phyloP scores from a whole-genome alignment of 1,140 invertebrate genomes.

The Ephestia elutella region DNA sequence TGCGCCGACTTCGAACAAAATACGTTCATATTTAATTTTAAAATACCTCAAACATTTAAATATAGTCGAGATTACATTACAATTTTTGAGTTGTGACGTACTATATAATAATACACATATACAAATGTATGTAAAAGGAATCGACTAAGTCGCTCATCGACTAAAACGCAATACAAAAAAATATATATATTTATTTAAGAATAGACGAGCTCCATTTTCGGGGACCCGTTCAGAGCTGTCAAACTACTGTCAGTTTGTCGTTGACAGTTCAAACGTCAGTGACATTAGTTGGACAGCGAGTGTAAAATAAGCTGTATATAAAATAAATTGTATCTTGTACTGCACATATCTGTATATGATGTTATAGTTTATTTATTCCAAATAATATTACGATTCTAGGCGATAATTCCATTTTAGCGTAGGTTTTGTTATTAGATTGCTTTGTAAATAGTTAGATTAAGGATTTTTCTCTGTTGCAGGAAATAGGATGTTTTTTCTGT shows the following conservation, averaged over 20 bases:
- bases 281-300: background rate
- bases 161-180: background rate
- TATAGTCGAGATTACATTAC: too few species aligned
- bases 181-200: background rate
- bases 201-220: background rate
- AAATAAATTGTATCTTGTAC: slow-evolving; percentile 13
- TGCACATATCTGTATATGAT: slow-evolving; percentile 44
- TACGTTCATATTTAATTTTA: too few species aligned
- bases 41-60: too few species aligned
- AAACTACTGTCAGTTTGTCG: slow-evolving; percentile 6
- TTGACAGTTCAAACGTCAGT: slow-evolving; percentile 1
- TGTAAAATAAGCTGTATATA: slow-evolving; percentile 11
- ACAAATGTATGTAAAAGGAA: background rate
- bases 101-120: background rate
- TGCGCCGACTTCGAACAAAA: too few species aligned
- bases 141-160: background rate
- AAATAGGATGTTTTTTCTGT: background rate
- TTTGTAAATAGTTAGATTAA: slow-evolving; percentile 33
- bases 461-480: background rate
- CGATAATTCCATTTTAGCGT: slow-evolving; percentile 31
- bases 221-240: background rate
- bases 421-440: slow-evolving; percentile 15
- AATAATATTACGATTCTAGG: slow-evolving; percentile 26
- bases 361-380: slow-evolving; percentile 45
- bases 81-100: background rate